These are phyloP conservation scores for Serrognathus titanus DNA, from an alignment of 2,888 invertebrate genomes.

Conservation along the genomic window DNA sequence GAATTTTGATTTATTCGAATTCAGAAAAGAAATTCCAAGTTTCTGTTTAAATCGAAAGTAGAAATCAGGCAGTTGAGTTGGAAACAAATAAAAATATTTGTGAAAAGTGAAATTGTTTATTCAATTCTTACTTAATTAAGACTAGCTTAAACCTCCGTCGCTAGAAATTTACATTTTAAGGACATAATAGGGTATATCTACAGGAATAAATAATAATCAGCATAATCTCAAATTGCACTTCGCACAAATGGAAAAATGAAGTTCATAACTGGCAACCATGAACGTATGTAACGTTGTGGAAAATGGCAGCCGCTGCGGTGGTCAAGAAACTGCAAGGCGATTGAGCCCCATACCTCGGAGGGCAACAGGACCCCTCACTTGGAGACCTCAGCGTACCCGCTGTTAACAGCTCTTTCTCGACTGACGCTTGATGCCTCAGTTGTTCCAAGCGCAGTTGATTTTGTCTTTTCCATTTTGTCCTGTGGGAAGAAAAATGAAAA, in stretches of 20 bases:
- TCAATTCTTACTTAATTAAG: too few relatives aligned
- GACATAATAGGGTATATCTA: too few relatives aligned
- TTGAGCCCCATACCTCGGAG: conserved; percentile 44
- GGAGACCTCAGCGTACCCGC: conserved; percentile 35
- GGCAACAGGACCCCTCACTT: conserved; percentile 40
- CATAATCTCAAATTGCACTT: conserved; percentile 13
- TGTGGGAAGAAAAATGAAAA: conserved; percentile 39
- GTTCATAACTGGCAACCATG: conserved; percentile 67
- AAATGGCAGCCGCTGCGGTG: conserved; percentile 69
- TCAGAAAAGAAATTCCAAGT: too few relatives aligned
- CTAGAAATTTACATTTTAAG: too few relatives aligned
- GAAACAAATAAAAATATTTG: too few relatives aligned
- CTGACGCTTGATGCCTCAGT: conserved; percentile 77
- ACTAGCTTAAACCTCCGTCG: too few relatives aligned
- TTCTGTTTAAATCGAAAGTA: too few relatives aligned
- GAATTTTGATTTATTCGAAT: too few relatives aligned
- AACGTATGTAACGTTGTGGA: conserved; percentile 70
- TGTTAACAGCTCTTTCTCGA: conserved; percentile 63
- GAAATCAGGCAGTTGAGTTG: too few relatives aligned
- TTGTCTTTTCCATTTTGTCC: conserved; percentile 87
- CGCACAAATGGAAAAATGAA: background rate
- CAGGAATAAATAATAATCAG: background rate
- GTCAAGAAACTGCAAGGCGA: conserved; percentile 62
- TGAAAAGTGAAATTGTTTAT: too few relatives aligned
- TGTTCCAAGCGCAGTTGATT: conserved; percentile 85